Base-by-base conservation (phyloP, 1,140 invertebrate species). In the Medauroidea extradentata region DNA sequence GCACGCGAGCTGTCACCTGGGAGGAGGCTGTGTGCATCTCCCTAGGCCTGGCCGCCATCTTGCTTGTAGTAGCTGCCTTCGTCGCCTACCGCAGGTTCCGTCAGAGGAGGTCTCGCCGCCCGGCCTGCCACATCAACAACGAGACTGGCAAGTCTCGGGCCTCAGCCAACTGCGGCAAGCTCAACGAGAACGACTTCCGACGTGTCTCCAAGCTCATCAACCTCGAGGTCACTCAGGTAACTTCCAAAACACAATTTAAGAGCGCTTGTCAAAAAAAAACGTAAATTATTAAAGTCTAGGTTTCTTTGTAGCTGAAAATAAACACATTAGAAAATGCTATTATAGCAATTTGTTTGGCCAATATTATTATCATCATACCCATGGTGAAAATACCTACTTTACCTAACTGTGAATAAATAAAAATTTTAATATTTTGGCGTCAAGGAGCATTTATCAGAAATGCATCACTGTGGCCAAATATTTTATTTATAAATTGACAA, bases 201-300 rank as follows among this genome's bases (percentile, higher is more conserved):
- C 81, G 89, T 25, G 86, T 82, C 53, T 89, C 89, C 1, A 95
- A 95, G 75, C 78, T 95, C 62, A 93, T 90, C 71, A 95, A 95
- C 75, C 74, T 94, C 57, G 91, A 94, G 79, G 85, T 91, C 5
- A 88, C 85, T 68, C 85, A 85, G 71, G 82, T 83, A 77, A 66
- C 76, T 78, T 67, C 85, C 85, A 59, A 81, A 84, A 67, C 80
- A 84, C 65, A 81, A 82, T 61, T 81, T 83, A 61, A 78, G 91
- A 61, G 91, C 90, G 49, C 86, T 86, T 3, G 94, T 92, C 39
- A 93, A 91, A 74, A 90, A 89, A 54, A 87, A 89, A 1, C 87
- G n/a, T n/a, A n/a, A n/a, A n/a, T n/a, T n/a, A n/a, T n/a, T n/a
- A n/a, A n/a, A n/a, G n/a, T n/a, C n/a, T n/a, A n/a, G n/a, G n/a